These are phyloP conservation scores for Aleiodes alternator DNA, from an alignment of 2,888 invertebrate genomes.

Conservation along the genomic window DNA sequence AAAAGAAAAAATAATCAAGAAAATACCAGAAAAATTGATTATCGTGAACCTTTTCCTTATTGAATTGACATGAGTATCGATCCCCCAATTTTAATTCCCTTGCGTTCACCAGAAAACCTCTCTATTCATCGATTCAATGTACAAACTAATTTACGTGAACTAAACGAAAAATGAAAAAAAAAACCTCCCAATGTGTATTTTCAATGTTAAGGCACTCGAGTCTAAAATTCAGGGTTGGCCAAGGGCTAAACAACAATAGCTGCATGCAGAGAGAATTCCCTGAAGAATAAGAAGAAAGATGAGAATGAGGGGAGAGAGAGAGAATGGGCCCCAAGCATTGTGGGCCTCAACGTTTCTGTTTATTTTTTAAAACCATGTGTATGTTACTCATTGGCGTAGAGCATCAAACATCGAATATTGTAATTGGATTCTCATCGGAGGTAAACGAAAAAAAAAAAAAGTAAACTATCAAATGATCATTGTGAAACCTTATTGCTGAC, in stretches of 20 bases:
- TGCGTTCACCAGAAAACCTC: not conserved
- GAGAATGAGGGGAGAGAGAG: conserved; percentile 8
- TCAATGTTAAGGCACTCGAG: not conserved
- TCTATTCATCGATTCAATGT: not conserved
- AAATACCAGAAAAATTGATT: no score
- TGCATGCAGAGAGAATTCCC: conserved; percentile 5
- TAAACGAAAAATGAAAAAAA: not conserved
- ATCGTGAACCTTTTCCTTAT: no score
- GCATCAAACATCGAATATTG: not conserved
- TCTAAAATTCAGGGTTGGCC: conserved; percentile 2
- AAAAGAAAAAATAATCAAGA: no score
- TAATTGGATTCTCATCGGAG: conserved; percentile 21
- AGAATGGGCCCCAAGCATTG: not conserved
- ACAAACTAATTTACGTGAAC: conserved; percentile 1
- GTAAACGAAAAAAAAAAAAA: not conserved
- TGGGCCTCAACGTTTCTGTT: not conserved
- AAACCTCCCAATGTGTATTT: not conserved
- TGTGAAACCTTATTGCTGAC: conserved; percentile 9
- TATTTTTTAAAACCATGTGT: conserved; percentile 10
- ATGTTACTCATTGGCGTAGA: not conserved
- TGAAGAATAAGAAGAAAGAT: conserved; percentile 12
- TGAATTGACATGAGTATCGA: no score
- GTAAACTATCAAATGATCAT: conserved; percentile 5
- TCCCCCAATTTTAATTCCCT: not conserved
- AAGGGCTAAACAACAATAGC: conserved; percentile 22